Evolutionary conservation across 53 echinoderm and acorn worm genomes (phyloP).

Genomic region (Temnopleurus reevesii): DNA sequence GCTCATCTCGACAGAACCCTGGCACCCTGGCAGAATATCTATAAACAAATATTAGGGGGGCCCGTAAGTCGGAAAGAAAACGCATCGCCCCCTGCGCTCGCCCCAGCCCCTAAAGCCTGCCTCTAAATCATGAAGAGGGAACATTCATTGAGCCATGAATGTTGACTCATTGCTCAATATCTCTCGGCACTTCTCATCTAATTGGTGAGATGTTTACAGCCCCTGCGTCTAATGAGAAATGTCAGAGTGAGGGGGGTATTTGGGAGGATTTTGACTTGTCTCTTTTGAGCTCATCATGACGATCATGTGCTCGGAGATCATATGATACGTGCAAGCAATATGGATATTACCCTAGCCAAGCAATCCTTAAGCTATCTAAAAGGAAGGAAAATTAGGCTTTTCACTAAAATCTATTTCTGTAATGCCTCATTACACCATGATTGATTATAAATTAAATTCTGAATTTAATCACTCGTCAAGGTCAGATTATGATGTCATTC

Average conservation of each 20-base stretch:
- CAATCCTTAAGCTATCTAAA: too few species aligned
- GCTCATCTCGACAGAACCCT: not conserved
- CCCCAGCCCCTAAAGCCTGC: slow-evolving; percentile 20
- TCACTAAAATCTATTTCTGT: too few species aligned
- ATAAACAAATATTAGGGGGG: slow-evolving; percentile 26
- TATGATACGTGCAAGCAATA: not conserved
- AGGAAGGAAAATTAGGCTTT: too few species aligned
- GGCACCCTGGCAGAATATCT: not conserved
- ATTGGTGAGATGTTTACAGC: slow-evolving; percentile 34
- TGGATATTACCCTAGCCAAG: not conserved
- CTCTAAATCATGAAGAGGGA: not conserved
- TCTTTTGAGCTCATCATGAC: not conserved
- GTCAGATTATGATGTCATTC: too few species aligned
- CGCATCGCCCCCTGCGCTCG: not conserved
- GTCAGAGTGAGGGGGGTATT: slow-evolving; percentile 19
- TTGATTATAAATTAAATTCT: too few species aligned
- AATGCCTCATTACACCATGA: too few species aligned
- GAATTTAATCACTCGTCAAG: too few species aligned
- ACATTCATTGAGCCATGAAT: slow-evolving; percentile 16
- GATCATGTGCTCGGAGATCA: slow-evolving; percentile 6
- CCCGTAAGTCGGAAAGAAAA: not conserved
- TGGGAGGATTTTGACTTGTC: slow-evolving; percentile 39
- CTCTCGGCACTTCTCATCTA: slow-evolving; percentile 45
- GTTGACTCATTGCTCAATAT: slow-evolving; percentile 49
- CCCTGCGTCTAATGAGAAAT: slow-evolving; percentile 24